phyloP scores from a whole-genome alignment of 2,888 invertebrate species.

The Drosophila bunnanda region DNA sequence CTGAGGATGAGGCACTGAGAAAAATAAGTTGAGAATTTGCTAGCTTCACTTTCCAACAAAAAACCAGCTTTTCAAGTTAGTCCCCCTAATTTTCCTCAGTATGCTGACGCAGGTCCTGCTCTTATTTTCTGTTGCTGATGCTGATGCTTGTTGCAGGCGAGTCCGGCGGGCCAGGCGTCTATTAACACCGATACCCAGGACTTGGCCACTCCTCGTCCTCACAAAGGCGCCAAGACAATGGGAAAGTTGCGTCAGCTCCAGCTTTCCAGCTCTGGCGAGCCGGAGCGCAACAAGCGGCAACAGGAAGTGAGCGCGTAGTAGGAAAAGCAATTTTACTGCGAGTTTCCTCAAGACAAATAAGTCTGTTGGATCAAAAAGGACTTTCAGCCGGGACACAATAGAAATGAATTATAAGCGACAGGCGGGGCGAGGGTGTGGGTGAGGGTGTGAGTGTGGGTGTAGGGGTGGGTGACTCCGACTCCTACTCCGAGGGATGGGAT shows the following conservation, averaged over 20 bases:
- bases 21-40: neutral
- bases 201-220: constrained; percentile 41
- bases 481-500: constrained; percentile 9
- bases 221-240: constrained; percentile 61
- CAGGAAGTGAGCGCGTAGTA: constrained; percentile 75
- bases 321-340: constrained; percentile 82
- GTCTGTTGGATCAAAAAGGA: constrained; percentile 82
- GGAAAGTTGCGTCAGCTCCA: constrained; percentile 62
- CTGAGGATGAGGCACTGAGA: constrained; percentile 17
- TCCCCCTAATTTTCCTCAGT: neutral
- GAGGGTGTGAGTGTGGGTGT: no score
- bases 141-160: constrained; percentile 38
- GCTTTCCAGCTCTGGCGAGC: constrained; percentile 12
- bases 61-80: neutral
- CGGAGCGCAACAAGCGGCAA: constrained; percentile 60
- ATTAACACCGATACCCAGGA: constrained; percentile 76
- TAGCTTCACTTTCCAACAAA: neutral
- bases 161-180: constrained; percentile 62
- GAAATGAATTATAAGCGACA: constrained; percentile 71
- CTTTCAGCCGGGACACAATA: constrained; percentile 77
- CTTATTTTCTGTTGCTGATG: constrained; percentile 35
- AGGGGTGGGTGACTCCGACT: no score
- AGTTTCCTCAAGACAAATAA: constrained; percentile 83
- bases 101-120: constrained; percentile 15
- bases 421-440: constrained; percentile 17